Percentiles rank a stretch among this genome's conserved stretches.
Evolutionary conservation across 2,113 vertebrate species (phyloP).

Genomic region (Heterotis niloticus): DNA sequence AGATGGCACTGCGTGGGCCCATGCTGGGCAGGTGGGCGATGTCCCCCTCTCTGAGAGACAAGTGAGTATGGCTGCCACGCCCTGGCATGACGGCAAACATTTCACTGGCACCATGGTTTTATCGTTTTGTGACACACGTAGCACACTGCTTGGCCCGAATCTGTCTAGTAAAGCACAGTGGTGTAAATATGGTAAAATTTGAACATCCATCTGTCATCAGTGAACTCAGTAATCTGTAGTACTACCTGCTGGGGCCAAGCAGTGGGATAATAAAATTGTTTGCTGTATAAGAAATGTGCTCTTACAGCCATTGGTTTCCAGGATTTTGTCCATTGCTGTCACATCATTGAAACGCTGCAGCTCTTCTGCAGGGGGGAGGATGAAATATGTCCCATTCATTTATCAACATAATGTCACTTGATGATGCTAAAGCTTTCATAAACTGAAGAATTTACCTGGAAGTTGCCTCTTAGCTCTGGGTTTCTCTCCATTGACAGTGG

Average conservation of each 20-base stretch:
- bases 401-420: not conserved
- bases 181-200: not conserved
- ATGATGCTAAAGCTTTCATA: not conserved
- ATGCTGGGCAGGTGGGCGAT: slow-evolving; percentile 41
- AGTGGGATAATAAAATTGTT: not conserved
- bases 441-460: slow-evolving; percentile 46
- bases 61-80: slow-evolving; percentile 41
- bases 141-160: not conserved
- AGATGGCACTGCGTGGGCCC: slow-evolving; percentile 49
- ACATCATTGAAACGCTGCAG: slow-evolving; percentile 46
- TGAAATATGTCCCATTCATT: not conserved
- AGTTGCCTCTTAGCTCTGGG: slow-evolving; percentile 55
- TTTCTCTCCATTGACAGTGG: slow-evolving; percentile 46
- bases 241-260: not conserved
- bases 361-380: slow-evolving; percentile 26
- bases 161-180: not conserved
- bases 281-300: not conserved
- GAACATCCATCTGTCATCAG: not conserved
- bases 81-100: slow-evolving; percentile 33
- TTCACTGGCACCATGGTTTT: not conserved
- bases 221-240: not conserved
- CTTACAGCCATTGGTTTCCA: slow-evolving; percentile 60
- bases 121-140: not conserved
- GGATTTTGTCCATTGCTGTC: slow-evolving; percentile 65
- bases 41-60: slow-evolving; percentile 56